A percentile compares a stretch with the other conserved stretches of the same genome.
Evolutionary conservation across 2,888 invertebrate species (phyloP).

Genomic region (Syritta pipiens): DNA sequence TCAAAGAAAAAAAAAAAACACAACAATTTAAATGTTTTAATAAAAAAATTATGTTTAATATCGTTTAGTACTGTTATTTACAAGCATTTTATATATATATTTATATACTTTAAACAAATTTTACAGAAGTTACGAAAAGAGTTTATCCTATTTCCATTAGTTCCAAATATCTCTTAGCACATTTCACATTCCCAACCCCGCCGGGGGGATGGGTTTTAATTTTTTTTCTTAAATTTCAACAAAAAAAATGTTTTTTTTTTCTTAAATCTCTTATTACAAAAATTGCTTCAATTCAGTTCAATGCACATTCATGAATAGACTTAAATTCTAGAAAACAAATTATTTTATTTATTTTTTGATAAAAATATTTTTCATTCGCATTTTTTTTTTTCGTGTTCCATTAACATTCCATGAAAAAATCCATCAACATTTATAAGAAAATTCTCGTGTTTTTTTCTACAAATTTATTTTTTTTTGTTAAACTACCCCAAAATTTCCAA

Average conservation of each 20-base stretch:
- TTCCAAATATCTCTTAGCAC: slow-evolving; percentile 44
- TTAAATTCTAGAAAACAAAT: slow-evolving; percentile 28
- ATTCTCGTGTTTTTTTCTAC: too few relatives aligned
- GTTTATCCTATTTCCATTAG: slow-evolving; percentile 29
- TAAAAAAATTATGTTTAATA: slow-evolving; percentile 66
- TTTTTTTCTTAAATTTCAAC: slow-evolving; percentile 9
- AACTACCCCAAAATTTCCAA: slow-evolving; percentile 45
- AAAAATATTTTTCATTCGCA: slow-evolving; percentile 20
- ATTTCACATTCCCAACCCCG: too few relatives aligned
- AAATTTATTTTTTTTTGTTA: neutral
- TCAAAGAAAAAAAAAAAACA: neutral
- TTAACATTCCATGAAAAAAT: slow-evolving; percentile 40
- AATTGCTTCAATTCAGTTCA: slow-evolving; percentile 65
- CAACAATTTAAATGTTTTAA: slow-evolving; percentile 41
- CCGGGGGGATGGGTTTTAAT: too few relatives aligned
- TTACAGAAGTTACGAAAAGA: slow-evolving; percentile 63
- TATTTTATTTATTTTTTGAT: slow-evolving; percentile 3
- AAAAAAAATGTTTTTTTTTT: neutral
- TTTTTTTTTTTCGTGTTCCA: slow-evolving; percentile 21
- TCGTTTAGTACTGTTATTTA: slow-evolving; percentile 62
- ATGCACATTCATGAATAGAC: slow-evolving; percentile 60
- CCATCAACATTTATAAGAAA: slow-evolving; percentile 61
- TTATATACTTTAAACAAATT: too few relatives aligned
- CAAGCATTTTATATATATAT: slow-evolving; percentile 61
- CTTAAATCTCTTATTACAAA: slow-evolving; percentile 31